Evolutionary conservation across 2,888 invertebrate species (phyloP).

Genomic region (Icerya purchasi): DNA sequence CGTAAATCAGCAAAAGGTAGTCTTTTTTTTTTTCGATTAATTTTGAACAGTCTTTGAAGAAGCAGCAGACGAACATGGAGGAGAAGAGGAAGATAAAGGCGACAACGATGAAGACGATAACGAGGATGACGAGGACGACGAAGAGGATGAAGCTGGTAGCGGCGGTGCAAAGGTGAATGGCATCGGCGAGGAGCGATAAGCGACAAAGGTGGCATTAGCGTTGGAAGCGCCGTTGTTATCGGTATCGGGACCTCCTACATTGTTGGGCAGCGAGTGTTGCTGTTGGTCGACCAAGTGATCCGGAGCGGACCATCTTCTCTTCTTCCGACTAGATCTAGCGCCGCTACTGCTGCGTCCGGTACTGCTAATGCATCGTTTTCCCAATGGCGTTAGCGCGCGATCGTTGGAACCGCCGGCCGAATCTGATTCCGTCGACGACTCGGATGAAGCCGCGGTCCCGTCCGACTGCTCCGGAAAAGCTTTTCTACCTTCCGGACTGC

Average conservation of each 20-base stretch:
- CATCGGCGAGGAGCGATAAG: background rate
- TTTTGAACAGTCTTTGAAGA: background rate
- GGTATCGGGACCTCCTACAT: too few species aligned
- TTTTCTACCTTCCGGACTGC: too few species aligned
- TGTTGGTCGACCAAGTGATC: constrained; percentile 9
- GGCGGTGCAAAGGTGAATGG: background rate
- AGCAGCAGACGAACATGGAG: background rate
- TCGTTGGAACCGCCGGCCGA: too few species aligned
- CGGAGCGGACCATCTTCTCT: constrained; percentile 16
- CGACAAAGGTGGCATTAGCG: background rate
- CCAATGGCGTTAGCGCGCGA: too few species aligned
- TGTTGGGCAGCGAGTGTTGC: background rate
- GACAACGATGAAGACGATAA: background rate
- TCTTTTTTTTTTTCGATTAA: background rate
- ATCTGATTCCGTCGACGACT: too few species aligned
- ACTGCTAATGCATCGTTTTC: too few species aligned
- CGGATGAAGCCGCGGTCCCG: too few species aligned
- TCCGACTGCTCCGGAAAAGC: too few species aligned
- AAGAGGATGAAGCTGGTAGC: background rate
- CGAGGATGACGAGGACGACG: constrained; percentile 1
- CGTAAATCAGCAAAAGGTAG: background rate
- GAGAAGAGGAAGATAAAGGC: background rate
- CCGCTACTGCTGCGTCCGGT: background rate
- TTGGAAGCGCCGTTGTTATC: background rate
- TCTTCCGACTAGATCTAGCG: constrained; percentile 11